Percentiles rank a stretch among this genome's conserved stretches.
Conservation (phyloP, 2,888 invertebrate genomes). For the Erebia ligea region DNA sequence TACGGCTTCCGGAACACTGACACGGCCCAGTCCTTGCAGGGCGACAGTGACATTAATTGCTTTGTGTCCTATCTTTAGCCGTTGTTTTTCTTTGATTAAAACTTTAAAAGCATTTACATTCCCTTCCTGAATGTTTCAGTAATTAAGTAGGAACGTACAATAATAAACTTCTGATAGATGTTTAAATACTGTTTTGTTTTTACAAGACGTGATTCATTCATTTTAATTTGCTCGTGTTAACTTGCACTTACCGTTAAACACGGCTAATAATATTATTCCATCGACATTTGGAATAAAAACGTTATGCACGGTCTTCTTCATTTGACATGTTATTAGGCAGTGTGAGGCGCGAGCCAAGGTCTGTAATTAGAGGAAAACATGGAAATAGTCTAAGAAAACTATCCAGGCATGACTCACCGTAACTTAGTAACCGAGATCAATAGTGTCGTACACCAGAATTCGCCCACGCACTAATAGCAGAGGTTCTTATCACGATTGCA, state of each 20-base stretch:
- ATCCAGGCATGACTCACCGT: conserved; percentile 25
- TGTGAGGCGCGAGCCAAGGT: not conserved
- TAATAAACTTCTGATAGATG: conserved; percentile 2
- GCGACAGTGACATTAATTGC: conserved; percentile 34
- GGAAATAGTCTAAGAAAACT: conserved; percentile 14
- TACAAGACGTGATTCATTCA: not conserved
- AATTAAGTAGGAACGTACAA: not conserved
- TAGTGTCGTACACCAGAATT: conserved; percentile 19
- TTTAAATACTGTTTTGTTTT: conserved; percentile 2
- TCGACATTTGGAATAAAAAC: not conserved
- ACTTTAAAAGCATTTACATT: conserved; percentile 5
- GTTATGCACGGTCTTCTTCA: too few species aligned
- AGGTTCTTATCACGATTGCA: conserved; percentile 5
- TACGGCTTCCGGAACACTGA: conserved; percentile 34
- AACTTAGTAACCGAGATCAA: conserved; percentile 36
- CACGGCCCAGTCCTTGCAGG: conserved; percentile 29
- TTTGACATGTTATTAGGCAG: too few species aligned
- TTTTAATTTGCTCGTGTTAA: not conserved
- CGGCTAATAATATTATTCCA: not conserved
- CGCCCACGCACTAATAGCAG: not conserved
- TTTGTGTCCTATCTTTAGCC: conserved; percentile 22
- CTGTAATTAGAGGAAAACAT: not conserved
- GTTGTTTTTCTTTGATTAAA: conserved; percentile 12
- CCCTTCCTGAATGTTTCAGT: not conserved
- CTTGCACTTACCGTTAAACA: not conserved